Evolutionary conservation across 2,113 vertebrate species (phyloP), one percentile per base, ranked within the genome.

Genomic region (Macquaria australasica): DNA sequence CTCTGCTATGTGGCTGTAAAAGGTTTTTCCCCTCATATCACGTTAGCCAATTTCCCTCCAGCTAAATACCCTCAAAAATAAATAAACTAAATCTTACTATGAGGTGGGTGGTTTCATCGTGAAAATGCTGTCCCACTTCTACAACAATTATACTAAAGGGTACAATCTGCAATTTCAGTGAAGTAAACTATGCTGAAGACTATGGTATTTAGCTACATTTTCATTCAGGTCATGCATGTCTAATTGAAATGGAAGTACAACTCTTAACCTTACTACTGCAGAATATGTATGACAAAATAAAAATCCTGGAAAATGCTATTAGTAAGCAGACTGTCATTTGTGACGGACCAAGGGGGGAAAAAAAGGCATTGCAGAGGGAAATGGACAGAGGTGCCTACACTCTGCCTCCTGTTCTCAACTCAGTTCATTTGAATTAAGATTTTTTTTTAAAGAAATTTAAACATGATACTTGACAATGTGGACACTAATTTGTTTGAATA

Each of bases 11-110:
- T 77, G 41, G 50, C 50, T 56, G 53, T 77, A 34, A 87, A 67
- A 89, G 43, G 63, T 85, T 23, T 82, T 82, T 73, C 48, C 48
- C 37, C 41, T 85, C n/a, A 55, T 37, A 70, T 75, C 73, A 87
- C 5, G 51, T 62, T 43, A n/a, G 72, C 62, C 41, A 53, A 89
- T 81, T 78, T 83, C 41, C 15, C 63, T 73, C 34, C 8, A 76
- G 75, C 21, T 63, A 50, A 87, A 88, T 80, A 21, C 69, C 39
- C 55, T 70, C 8, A 41, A 70, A 72, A 53, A 78, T 7, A 75
- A 82, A 88, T 56, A 60, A 55, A 77, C 25, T 72, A 84, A 81
- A 84, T 31, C 2, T 51, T 50, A 59, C 45, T 58, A 43, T 72
- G 53, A 68, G 41, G 31, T 18, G 28, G 28, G 25, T 7, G 15